Evolutionary conservation across 1,140 invertebrate species (phyloP).

Genomic region (Vanessa atalanta): DNA sequence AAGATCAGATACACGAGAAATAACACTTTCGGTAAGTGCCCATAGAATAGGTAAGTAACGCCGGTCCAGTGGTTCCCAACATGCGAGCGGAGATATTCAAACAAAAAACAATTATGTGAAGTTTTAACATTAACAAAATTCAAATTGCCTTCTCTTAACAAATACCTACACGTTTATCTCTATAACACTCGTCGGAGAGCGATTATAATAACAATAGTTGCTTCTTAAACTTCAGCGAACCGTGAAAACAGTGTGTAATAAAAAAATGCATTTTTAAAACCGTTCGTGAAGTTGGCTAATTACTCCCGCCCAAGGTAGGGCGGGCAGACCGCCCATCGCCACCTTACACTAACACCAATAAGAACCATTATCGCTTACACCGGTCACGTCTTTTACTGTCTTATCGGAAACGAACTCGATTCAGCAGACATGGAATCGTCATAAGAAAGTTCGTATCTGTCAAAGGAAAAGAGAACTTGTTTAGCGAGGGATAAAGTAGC

Average conservation of each 20-base stretch:
- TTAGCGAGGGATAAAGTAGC: constrained; percentile 40
- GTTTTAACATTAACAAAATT: constrained; percentile 33
- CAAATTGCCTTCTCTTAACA: constrained; percentile 12
- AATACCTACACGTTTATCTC: constrained; percentile 17
- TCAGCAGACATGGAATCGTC: constrained; percentile 67
- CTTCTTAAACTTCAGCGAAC: constrained; percentile 35
- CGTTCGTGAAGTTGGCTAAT: constrained; percentile 56
- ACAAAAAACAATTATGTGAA: constrained; percentile 36
- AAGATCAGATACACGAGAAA: constrained; percentile 6
- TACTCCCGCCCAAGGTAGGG: constrained; percentile 69
- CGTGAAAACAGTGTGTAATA: constrained; percentile 54
- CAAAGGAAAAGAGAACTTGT: constrained; percentile 54
- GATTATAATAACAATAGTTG: constrained; percentile 39
- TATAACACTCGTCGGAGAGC: constrained; percentile 9
- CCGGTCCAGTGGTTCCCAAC: constrained; percentile 35
- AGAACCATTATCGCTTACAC: constrained; percentile 52
- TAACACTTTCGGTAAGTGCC: constrained; percentile 8
- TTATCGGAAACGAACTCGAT: constrained; percentile 58
- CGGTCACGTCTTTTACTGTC: constrained; percentile 64
- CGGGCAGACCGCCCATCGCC: constrained; percentile 59
- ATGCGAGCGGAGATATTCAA: constrained; percentile 18
- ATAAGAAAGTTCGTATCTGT: constrained; percentile 56
- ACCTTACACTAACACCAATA: constrained; percentile 50
- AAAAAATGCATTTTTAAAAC: constrained; percentile 67
- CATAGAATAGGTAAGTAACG: constrained; percentile 4